Conservation (phyloP, 2,113 vertebrate genomes). For the Paramormyrops kingsleyae region DNA sequence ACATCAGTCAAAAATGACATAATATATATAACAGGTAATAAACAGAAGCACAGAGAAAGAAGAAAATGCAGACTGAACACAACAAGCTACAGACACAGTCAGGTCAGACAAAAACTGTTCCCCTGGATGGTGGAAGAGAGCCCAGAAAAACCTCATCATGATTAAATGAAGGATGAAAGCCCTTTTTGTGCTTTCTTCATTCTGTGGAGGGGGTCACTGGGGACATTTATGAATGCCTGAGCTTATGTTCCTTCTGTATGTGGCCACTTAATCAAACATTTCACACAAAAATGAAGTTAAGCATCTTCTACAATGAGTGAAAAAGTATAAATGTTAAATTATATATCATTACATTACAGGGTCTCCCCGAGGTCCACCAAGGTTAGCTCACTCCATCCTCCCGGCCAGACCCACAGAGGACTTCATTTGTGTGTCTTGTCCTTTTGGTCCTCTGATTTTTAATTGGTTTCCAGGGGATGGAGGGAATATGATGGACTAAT, state of each 20-base stretch:
- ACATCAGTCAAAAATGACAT: neutral
- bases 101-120: neutral
- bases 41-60: neutral
- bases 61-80: neutral
- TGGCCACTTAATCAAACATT: neutral
- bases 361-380: neutral
- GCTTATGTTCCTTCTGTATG: neutral
- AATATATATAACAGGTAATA: neutral
- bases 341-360: slow-evolving; percentile 9
- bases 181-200: neutral
- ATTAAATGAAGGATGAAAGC: neutral
- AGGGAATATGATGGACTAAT: slow-evolving; percentile 7
- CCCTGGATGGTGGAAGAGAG: neutral
- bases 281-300: neutral
- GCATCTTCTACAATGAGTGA: neutral
- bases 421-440: neutral
- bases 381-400: neutral
- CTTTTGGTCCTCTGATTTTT: slow-evolving; percentile 15
- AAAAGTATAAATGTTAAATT: too few species aligned
- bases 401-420: neutral
- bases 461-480: slow-evolving; percentile 7
- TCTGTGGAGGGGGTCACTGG: neutral
- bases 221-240: neutral
- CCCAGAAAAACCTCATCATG: neutral
- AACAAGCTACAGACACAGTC: neutral